Evolutionary conservation across 2,888 invertebrate species (phyloP), one percentile per base, ranked within the genome.

Genomic region (Parochlus steinenii): DNA sequence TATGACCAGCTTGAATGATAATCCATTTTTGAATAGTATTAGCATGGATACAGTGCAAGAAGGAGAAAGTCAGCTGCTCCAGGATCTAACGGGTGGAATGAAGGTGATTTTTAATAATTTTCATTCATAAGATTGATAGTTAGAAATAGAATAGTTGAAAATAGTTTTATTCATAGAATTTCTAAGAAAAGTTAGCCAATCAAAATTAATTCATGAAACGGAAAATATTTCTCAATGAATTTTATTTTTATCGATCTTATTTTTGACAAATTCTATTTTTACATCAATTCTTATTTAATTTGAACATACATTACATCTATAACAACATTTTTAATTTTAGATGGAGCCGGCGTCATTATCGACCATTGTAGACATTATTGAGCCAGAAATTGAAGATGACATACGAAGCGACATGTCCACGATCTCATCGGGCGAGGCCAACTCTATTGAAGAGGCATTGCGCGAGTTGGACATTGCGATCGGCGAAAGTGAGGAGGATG

Each of bases 401-500:
- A 32, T 28, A 33, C 14, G 12, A 20, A 28, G 23, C 24, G 14
- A 20, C n/a, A n/a, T n/a, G n/a, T n/a, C n/a, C n/a, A n/a, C n/a
- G n/a, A n/a, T n/a, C n/a, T n/a, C n/a, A 15, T 33, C 33, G 10
- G 14, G n/a, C 11, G 44, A 45, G 33, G 30, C 33, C 6, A 43
- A 41, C 14, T 44, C 44, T 26, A 41, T 46, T 26, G 46, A 46
- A 37, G 46, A 46, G 38, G 46, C 45, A 11, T 31, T 46, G 6
- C 34, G 43, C 28, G 44, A 36, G 12, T 15, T 46, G 6, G 46
- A 46, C 33, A 38, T 40, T 40, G 46, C 44, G 6, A 43, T 46
- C 29, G 42, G 42, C 10, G 42, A 40, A 23, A 44, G 40, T 27
- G 35, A 42, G 23, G 41, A 42, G 6, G 37, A 33, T 19, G 37